Percentiles rank a stretch among this genome's conserved stretches.
Evolutionary conservation across 2,888 invertebrate genomes (phyloP).

Genomic region (Agrotis segetum): DNA sequence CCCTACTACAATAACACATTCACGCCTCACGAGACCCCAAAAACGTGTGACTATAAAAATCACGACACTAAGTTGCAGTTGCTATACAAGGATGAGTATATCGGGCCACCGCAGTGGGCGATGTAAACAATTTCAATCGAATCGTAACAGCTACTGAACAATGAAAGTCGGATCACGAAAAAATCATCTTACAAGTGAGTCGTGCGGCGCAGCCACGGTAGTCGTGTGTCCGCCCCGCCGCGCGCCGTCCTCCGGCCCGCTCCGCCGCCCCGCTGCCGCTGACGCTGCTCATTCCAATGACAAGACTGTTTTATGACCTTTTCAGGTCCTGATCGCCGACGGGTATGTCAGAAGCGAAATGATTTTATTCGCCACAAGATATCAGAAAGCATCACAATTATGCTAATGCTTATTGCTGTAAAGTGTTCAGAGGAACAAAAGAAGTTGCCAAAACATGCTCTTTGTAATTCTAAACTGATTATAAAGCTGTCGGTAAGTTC

Average conservation of each 20-base stretch:
- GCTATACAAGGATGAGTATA: constrained; percentile 50
- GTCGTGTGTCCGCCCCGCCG: constrained; percentile 78
- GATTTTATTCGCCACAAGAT: constrained; percentile 51
- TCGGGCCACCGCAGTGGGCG: constrained; percentile 72
- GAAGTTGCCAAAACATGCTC: not conserved
- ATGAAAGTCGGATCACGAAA: constrained; percentile 90
- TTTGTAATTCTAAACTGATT: not conserved
- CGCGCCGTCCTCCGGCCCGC: constrained; percentile 21
- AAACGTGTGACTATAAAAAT: constrained; percentile 62
- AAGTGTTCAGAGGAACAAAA: not conserved
- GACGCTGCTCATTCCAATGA: constrained; percentile 53
- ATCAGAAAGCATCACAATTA: constrained; percentile 43
- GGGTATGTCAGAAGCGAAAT: constrained; percentile 52
- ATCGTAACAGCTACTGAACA: constrained; percentile 89
- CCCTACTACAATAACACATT: constrained; percentile 7
- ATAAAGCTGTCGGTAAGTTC: not conserved
- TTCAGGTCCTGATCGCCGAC: constrained; percentile 60
- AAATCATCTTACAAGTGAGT: constrained; percentile 89
- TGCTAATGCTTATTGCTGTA: constrained; percentile 30
- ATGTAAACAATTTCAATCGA: constrained; percentile 87
- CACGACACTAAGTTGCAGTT: constrained; percentile 49
- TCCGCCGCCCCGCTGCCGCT: not conserved
- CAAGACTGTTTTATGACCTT: constrained; percentile 63
- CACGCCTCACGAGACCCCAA: constrained; percentile 38
- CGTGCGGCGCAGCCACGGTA: constrained; percentile 84